Base-by-base conservation (phyloP, 2,797 vertebrate genomes). In the Pogonophryne albipinna region DNA sequence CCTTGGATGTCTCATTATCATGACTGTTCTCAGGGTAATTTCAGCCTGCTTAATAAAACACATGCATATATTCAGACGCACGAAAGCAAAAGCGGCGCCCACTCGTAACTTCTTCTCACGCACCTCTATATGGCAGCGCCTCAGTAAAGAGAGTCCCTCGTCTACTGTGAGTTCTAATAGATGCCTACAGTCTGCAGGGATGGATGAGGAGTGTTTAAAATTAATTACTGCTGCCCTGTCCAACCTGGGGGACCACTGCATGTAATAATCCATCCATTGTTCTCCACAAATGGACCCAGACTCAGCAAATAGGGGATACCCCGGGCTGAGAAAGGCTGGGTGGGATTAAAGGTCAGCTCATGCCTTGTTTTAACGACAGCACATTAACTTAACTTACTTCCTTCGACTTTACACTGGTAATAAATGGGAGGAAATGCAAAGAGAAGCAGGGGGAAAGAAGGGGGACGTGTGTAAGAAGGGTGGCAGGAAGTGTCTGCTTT, bases 341-440 rank as follows among this genome's bases (percentile, higher is more conserved):
- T 88, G 61, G 56, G 90, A 88, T 83, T 89, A 91, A 64, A 93
- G 95, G 92, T 93, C 89, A 91, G 89, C 92, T 93, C 94, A 92
- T 90, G 94, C 87, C 95, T 91, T 89, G 93, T 84, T 95, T 95
- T 93, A 94, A 91, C 90, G 90, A 84, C 94, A 93, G 94, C 95
- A 95, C 95, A 95, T 97, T 96, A 95, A 95, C 93, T 91, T 95
- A 94, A 96, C 95, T 95, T 92, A 94, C 95, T 96, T 96, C 96
- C 96, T 96, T 92, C 85, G 80, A 87, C 93, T 94, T 94, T 93
- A 95, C 91, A 89, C 76, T 62, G 83, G 89, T 93, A 92, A 92
- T 96, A 95, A 96, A 95, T 78, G 84, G 79, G 27, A 93, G 92
- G 85, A 91, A 93, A 95, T 68, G 91, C 90, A 88, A 69, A 88